Base-by-base conservation (phyloP, 2,888 invertebrate genomes). In the Leptothorax acervorum region DNA sequence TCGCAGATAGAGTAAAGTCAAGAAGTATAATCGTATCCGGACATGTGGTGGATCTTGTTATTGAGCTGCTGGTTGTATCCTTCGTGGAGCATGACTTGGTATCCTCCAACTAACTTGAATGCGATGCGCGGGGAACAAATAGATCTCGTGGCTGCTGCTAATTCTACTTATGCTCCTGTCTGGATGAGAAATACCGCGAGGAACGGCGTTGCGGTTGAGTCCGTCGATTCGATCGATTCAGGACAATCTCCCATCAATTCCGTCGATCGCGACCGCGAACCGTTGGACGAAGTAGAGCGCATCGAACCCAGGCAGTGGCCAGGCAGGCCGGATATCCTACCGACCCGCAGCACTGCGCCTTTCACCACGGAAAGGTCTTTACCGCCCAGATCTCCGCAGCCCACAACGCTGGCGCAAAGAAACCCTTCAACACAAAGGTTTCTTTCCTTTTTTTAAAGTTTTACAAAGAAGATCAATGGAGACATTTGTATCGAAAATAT, bases 301-400 rank as follows among this genome's bases (percentile, higher is more conserved):
- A 92, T 93, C 76, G 91, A 92, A 35, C 92, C 93, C 0, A 88
- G 88, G 75, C 92, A 93, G 8, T 93, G 93, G 92, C 83, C 91
- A 3, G 82, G 82, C 11, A 87, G 85, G 63, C 90, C 90, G 18
- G 88, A 91, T 63, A 66, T 89, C 65, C 78, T 88, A 42, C 88
- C 91, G 55, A 88, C 90, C 2, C 84, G 88, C 70, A 85, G 81
- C 8, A 83, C 78, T 28, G 42, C 86, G 28, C 86, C 89, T 60
- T 83, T 90, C n/a, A 91, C 91, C 18, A 88, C 89, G 6, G 88
- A 87, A 35, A 53, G 85, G 1, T 76, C 89, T 11, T 79, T 90
- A 3, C 86, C 88, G 0, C 84, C 89, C 5, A 91, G 81, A 73
- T 87, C 86, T 31, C 86, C 90, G 18, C 87, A 88, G 70, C 91